Conservation (phyloP, 2,797 vertebrate genomes). For the Aulostomus chinensis region DNA sequence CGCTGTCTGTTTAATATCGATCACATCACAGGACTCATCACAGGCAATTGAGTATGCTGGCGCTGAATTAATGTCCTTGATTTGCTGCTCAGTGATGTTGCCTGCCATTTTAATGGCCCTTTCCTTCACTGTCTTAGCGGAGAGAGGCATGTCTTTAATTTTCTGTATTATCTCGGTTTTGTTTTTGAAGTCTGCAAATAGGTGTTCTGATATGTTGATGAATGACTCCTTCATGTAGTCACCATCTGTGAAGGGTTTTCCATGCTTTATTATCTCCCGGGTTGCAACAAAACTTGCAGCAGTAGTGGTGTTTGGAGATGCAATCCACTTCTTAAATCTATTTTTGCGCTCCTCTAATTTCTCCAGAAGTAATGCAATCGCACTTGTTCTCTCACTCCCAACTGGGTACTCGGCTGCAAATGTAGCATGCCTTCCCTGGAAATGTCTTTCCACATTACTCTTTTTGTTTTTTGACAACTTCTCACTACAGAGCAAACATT, state of each 20-base stretch:
- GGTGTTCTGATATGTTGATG: too few species aligned
- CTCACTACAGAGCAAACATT: slow-evolving; percentile 10
- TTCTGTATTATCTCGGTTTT: too few species aligned
- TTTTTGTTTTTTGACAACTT: slow-evolving; percentile 1
- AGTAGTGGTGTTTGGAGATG: too few species aligned
- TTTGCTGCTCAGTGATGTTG: slow-evolving; percentile 13
- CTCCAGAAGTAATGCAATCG: slow-evolving; percentile 2
- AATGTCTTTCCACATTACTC: slow-evolving; percentile 13
- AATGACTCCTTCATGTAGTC: slow-evolving; percentile 15
- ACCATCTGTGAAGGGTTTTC: too few species aligned
- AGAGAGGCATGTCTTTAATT: too few species aligned
- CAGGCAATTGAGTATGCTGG: slow-evolving; percentile 14
- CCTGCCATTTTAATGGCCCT: too few species aligned
- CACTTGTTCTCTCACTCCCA: slow-evolving; percentile 7
- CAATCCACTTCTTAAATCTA: slow-evolving; percentile 18
- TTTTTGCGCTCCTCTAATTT: slow-evolving; percentile 7
- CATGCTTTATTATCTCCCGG: too few species aligned
- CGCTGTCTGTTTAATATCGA: slow-evolving; percentile 20
- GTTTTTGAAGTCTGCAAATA: too few species aligned
- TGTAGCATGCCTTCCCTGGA: slow-evolving; percentile 3
- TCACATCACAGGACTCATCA: slow-evolving; percentile 21
- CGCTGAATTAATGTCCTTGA: slow-evolving; percentile 19
- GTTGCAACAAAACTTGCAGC: too few species aligned
- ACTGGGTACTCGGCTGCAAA: too few species aligned
- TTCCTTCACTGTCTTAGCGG: too few species aligned